These are phyloP conservation scores for Merluccius polli DNA, from an alignment of 2,797 vertebrate genomes.

Conservation along the genomic window DNA sequence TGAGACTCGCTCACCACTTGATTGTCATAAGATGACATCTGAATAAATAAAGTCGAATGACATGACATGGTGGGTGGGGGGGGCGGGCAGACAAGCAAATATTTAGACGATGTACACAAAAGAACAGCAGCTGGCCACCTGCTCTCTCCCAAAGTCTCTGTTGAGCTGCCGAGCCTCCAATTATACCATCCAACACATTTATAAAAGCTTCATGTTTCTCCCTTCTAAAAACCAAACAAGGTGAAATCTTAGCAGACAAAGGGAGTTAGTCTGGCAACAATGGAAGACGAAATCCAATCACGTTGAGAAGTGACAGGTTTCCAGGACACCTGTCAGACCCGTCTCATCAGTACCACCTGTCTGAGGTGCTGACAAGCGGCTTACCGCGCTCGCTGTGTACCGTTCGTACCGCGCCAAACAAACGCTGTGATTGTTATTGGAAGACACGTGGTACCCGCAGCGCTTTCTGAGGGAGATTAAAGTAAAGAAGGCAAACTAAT, in stretches of 20 bases:
- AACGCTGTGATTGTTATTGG: background rate
- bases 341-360: background rate
- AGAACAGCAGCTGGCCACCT: background rate
- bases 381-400: background rate
- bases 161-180: background rate
- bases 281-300: background rate
- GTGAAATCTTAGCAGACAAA: background rate
- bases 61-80: background rate
- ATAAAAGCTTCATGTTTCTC: background rate
- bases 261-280: background rate
- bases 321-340: background rate
- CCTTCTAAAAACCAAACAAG: background rate
- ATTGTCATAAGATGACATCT: slow-evolving; percentile 1
- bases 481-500: background rate
- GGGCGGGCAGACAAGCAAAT: background rate
- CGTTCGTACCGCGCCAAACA: background rate
- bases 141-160: background rate
- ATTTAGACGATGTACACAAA: background rate
- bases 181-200: background rate
- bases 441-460: background rate
- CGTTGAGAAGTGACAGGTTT: background rate
- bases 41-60: background rate
- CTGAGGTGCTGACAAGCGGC: background rate
- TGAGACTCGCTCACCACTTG: background rate
- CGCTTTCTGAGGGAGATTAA: background rate